Evolutionary conservation across 92 coral and sea anemone genomes (phyloP).

Genomic region (Parazoanthus atlanticus): DNA sequence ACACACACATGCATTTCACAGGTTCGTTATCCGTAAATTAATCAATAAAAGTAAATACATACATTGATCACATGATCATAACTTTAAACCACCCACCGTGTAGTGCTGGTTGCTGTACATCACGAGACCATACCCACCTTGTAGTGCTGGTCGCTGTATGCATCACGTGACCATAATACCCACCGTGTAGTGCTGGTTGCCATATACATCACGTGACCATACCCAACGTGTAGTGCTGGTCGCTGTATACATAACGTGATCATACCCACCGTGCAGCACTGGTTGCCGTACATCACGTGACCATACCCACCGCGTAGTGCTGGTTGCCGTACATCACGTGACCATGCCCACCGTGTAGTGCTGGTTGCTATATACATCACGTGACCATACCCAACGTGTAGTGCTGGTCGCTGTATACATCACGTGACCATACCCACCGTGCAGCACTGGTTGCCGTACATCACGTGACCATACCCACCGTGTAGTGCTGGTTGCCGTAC

Average conservation of each 20-base stretch:
- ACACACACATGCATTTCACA: too few relatives aligned
- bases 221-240: background rate
- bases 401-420: background rate
- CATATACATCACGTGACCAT: background rate
- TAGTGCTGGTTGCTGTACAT: background rate
- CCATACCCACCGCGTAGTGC: background rate
- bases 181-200: background rate
- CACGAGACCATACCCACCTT: background rate
- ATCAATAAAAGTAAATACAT: too few relatives aligned
- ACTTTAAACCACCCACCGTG: background rate
- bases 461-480: background rate
- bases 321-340: background rate
- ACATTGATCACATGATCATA: background rate
- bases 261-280: background rate
- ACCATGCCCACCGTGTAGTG: too few relatives aligned
- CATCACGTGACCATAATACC: too few relatives aligned
- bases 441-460: too few relatives aligned
- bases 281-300: background rate
- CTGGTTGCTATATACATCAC: background rate
- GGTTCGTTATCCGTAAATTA: too few relatives aligned
- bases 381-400: background rate
- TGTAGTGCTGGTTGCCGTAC: background rate
- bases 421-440: background rate
- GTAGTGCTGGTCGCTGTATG: background rate
- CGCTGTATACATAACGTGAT: background rate